These are phyloP conservation scores for Pedetes capensis DNA, from an alignment of 2,113 vertebrate species.

Conservation along the genomic window DNA sequence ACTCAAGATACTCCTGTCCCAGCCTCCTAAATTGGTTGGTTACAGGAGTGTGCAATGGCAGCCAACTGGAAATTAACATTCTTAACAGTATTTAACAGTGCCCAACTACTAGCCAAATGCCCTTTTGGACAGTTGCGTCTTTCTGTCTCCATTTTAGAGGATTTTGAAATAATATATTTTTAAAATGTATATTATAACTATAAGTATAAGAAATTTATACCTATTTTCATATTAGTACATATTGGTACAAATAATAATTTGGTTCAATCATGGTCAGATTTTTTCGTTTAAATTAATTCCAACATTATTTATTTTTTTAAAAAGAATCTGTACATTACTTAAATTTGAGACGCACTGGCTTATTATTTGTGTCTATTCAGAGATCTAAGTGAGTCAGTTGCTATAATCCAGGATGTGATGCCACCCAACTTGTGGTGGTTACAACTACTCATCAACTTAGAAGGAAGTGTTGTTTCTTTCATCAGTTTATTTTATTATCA, in stretches of 20 bases:
- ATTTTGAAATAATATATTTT: background rate
- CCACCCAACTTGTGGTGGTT: background rate
- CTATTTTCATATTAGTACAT: background rate
- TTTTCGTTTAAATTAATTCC: constrained; percentile 29
- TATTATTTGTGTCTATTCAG: background rate
- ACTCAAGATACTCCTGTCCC: no score
- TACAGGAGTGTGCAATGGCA: no score
- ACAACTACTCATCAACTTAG: background rate
- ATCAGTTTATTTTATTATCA: background rate
- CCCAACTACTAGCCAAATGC: background rate
- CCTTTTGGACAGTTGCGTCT: background rate
- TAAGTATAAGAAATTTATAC: background rate
- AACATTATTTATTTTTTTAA: background rate
- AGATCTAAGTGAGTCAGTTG: background rate
- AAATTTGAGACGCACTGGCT: background rate
- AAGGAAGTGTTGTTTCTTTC: background rate
- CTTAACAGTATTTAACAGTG: background rate
- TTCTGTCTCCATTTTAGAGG: no score
- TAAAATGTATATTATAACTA: background rate
- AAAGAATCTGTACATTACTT: background rate
- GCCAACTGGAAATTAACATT: background rate
- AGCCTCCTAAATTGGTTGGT: no score
- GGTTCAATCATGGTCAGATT: background rate
- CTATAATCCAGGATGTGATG: background rate
- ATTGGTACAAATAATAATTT: background rate